Percentiles rank a stretch among this genome's conserved stretches.
Evolutionary conservation across 2,888 invertebrate genomes (phyloP).

Genomic region (Eulithis prunata): DNA sequence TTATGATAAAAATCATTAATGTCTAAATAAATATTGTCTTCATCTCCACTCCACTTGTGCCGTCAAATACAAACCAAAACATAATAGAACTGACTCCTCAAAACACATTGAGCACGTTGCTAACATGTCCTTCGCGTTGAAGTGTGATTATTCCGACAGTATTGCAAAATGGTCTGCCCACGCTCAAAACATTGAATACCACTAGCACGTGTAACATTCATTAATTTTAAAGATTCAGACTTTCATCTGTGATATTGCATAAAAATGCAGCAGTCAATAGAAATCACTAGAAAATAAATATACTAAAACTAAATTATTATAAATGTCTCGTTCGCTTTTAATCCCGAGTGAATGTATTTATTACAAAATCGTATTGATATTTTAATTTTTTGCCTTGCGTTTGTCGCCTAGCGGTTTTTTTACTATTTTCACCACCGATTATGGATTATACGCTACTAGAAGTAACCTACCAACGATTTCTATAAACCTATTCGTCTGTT

Average conservation of each 20-base stretch:
- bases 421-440: slow-evolving; percentile 3
- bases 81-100: not conserved
- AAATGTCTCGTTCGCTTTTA: too few relatives aligned
- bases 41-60: too few relatives aligned
- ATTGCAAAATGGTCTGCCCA: slow-evolving; percentile 33
- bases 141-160: too few relatives aligned
- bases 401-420: not conserved
- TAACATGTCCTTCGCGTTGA: too few relatives aligned
- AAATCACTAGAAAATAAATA: too few relatives aligned
- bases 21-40: too few relatives aligned
- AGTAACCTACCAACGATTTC: slow-evolving; percentile 8
- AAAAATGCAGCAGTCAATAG: too few relatives aligned
- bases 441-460: not conserved
- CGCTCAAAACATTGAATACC: slow-evolving; percentile 12
- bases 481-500: slow-evolving; percentile 14
- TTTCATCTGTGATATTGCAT: too few relatives aligned
- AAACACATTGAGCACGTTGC: slow-evolving; percentile 14
- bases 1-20: too few relatives aligned
- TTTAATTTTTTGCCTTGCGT: not conserved
- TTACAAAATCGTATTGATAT: too few relatives aligned
- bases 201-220: not conserved
- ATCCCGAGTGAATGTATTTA: too few relatives aligned
- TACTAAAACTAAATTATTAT: too few relatives aligned
- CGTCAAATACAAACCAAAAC: not conserved
- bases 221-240: not conserved